Conservation (phyloP, 2,888 invertebrate genomes). For the Scaeva pyrastri region DNA sequence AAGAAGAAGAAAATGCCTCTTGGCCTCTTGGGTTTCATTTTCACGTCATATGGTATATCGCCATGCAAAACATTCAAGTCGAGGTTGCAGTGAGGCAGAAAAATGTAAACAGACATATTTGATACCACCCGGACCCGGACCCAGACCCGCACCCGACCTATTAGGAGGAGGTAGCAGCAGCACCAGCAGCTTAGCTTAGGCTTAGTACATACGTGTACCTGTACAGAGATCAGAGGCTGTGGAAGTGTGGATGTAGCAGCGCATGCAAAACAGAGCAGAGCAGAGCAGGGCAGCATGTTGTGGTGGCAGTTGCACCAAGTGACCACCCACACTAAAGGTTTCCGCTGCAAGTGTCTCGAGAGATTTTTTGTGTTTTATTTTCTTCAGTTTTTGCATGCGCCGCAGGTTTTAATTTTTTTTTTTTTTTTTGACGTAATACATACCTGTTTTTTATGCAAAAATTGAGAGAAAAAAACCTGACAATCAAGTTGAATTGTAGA, state of each 20-base stretch:
- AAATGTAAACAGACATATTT: conserved; percentile 70
- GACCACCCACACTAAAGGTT: conserved; percentile 51
- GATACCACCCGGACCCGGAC: too few relatives aligned
- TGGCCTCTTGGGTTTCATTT: conserved; percentile 57
- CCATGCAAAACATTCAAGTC: conserved; percentile 52
- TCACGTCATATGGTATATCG: too few relatives aligned
- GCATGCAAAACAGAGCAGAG: too few relatives aligned
- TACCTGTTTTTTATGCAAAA: conserved; percentile 51
- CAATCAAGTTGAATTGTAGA: conserved; percentile 35
- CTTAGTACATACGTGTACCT: too few relatives aligned
- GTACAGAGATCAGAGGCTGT: conserved; percentile 22
- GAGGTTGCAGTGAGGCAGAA: conserved; percentile 48
- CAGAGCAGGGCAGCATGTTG: conserved; percentile 31
- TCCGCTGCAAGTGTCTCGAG: conserved; percentile 33
- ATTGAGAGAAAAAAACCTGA: background rate
- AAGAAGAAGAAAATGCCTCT: conserved; percentile 54
- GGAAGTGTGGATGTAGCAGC: too few relatives aligned
- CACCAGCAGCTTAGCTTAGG: too few relatives aligned
- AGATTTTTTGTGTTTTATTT: conserved; percentile 7
- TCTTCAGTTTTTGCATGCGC: background rate
- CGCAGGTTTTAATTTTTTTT: background rate
- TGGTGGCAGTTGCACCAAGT: conserved; percentile 31
- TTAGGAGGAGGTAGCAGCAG: too few relatives aligned
- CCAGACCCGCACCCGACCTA: too few relatives aligned
- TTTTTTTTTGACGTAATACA: conserved; percentile 38